Conservation (phyloP, 2,888 invertebrate species). For the Xylota sylvarum region DNA sequence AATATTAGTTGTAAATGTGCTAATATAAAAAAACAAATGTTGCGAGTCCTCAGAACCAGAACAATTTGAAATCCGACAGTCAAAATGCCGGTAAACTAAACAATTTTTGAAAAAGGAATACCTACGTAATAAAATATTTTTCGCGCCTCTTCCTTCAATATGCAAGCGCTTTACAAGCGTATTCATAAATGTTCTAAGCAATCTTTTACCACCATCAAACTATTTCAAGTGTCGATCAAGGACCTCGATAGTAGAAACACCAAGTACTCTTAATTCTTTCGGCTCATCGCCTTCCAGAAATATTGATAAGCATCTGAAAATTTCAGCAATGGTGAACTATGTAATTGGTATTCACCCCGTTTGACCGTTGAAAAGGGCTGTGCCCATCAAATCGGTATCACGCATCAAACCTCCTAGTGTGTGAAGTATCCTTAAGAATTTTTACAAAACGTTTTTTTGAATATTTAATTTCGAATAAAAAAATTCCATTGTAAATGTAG, state of each 20-base stretch:
- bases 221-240: slow-evolving; percentile 63
- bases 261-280: slow-evolving; percentile 75
- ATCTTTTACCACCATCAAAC: slow-evolving; percentile 72
- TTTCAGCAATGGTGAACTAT: slow-evolving; percentile 34
- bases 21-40: too few relatives aligned
- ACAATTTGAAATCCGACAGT: too few relatives aligned
- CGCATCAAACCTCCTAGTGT: slow-evolving; percentile 61
- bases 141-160: too few relatives aligned
- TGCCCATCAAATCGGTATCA: slow-evolving; percentile 31
- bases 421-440: slow-evolving; percentile 60
- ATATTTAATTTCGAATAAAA: slow-evolving; percentile 53
- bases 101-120: too few relatives aligned
- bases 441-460: slow-evolving; percentile 38
- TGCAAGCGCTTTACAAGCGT: too few relatives aligned
- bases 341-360: slow-evolving; percentile 74
- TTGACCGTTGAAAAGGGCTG: slow-evolving; percentile 72
- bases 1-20: too few relatives aligned
- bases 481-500: slow-evolving; percentile 17
- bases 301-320: slow-evolving; percentile 68
- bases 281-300: slow-evolving; percentile 71
- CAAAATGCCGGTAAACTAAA: too few relatives aligned
- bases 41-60: too few relatives aligned
- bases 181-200: not conserved
- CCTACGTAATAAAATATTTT: too few relatives aligned
- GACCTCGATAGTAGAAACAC: slow-evolving; percentile 54